phyloP scores from a whole-genome alignment of 2,113 vertebrate species.

The Thinocorus orbignyianus region DNA sequence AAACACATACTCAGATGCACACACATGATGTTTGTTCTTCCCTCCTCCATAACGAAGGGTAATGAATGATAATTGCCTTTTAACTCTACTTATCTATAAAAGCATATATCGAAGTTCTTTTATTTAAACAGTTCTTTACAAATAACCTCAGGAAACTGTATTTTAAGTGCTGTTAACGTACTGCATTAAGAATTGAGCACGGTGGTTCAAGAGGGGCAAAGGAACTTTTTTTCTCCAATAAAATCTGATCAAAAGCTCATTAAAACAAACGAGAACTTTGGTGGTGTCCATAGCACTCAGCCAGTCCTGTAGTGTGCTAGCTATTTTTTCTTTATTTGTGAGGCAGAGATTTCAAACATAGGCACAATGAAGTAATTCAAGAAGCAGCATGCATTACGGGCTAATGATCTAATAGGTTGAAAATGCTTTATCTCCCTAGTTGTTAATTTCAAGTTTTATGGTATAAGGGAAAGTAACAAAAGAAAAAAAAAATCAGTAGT shows the following conservation, averaged over 20 bases:
- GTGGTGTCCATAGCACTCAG: not conserved
- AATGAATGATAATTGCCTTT: not conserved
- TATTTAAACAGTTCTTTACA: not conserved
- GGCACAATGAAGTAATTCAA: constrained; percentile 54
- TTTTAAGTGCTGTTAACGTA: not conserved
- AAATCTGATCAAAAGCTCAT: not conserved
- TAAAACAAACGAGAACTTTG: not conserved
- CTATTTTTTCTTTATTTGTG: constrained; percentile 3
- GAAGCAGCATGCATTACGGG: not conserved
- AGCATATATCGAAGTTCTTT: not conserved
- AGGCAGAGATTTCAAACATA: constrained; percentile 1
- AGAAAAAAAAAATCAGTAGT: not conserved
- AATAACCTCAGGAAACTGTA: not conserved
- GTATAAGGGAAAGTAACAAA: not conserved
- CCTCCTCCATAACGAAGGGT: not conserved
- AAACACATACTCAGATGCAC: not conserved
- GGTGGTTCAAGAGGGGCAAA: not conserved
- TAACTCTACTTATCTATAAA: not conserved
- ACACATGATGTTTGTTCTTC: not conserved
- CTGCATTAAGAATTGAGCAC: not conserved
- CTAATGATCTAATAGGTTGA: constrained; percentile 57
- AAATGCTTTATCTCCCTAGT: constrained; percentile 38
- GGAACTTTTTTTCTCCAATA: not conserved
- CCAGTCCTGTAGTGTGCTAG: not conserved
- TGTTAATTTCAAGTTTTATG: not conserved